phyloP scores from a whole-genome alignment of 2,113 vertebrate genomes.

The Odocoileus hemionus region DNA sequence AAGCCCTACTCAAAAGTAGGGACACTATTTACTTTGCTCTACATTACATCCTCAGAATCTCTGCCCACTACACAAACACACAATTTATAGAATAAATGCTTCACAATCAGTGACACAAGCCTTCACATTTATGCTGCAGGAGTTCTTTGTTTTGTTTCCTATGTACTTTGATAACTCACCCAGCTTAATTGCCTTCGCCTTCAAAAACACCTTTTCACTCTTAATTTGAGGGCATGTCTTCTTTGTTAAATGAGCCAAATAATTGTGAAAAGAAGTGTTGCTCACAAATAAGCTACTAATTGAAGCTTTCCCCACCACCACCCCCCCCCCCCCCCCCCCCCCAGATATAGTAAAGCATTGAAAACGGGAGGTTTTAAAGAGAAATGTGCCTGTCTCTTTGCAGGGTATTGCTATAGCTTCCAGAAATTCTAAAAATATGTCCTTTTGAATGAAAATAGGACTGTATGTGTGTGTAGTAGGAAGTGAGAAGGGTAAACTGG shows the following conservation, averaged over 20 bases:
- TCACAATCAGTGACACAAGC: background rate
- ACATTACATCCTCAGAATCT: background rate
- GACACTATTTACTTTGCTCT: background rate
- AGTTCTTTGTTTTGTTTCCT: background rate
- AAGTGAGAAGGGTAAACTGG: background rate
- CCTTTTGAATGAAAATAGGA: background rate
- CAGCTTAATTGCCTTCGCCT: constrained; percentile 10
- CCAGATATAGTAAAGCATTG: background rate
- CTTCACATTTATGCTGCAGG: background rate
- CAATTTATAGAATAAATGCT: background rate
- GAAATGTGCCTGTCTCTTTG: background rate
- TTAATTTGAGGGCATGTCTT: background rate
- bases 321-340: too few relatives aligned
- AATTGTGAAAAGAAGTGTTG: constrained; percentile 31
- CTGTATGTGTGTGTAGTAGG: background rate
- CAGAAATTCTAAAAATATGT: background rate
- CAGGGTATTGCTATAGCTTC: background rate
- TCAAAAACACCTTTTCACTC: constrained; percentile 33
- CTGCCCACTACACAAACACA: background rate
- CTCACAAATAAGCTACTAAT: background rate
- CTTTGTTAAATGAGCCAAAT: background rate
- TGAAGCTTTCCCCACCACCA: background rate
- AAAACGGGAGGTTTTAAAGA: background rate
- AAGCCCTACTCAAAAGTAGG: background rate
- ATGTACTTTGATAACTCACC: background rate